Evolutionary conservation across 2,113 vertebrate species (phyloP).

Genomic region (Origma solitaria): DNA sequence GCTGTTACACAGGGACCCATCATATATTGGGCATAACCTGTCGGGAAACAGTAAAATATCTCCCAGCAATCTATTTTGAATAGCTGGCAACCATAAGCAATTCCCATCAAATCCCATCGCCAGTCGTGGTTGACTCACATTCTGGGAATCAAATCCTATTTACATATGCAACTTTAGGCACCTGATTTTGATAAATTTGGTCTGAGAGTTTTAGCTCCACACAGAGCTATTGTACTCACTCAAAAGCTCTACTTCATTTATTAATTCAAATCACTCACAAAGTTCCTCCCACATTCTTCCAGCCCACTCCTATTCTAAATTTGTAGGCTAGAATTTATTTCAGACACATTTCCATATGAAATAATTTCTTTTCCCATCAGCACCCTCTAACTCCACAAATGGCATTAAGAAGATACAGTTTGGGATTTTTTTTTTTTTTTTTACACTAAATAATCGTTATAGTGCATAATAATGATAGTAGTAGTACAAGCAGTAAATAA

Average conservation of each 20-base stretch:
- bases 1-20: not conserved
- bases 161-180: not conserved
- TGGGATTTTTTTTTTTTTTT: not conserved
- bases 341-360: not conserved
- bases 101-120: not conserved
- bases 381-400: not conserved
- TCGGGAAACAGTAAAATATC: not conserved
- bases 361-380: not conserved
- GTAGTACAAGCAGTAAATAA: constrained; percentile 22
- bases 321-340: constrained; percentile 10
- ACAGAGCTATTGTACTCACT: not conserved
- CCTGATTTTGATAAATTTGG: not conserved
- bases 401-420: not conserved
- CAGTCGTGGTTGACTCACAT: not conserved
- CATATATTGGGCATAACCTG: not conserved
- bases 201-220: not conserved
- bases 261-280: not conserved
- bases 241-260: not conserved
- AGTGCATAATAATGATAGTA: not conserved
- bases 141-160: not conserved
- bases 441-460: not conserved
- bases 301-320: not conserved
- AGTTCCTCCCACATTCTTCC: constrained; percentile 2
- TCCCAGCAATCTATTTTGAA: not conserved
- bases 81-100: not conserved